Conservation (phyloP, 2,113 vertebrate genomes). For the Typhlomys cinereus region DNA sequence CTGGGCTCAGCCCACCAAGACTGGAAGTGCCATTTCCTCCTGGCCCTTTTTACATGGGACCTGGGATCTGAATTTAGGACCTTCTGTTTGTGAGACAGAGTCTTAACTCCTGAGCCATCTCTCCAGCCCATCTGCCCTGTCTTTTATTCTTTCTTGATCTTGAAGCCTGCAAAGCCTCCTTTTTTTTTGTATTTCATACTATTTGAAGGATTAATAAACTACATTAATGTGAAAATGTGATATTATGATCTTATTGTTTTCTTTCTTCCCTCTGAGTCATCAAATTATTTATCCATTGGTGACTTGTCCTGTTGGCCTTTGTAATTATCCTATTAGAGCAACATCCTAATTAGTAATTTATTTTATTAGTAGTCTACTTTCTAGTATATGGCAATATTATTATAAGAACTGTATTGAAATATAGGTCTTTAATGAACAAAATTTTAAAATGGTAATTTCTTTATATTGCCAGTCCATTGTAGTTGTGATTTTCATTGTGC, state of each 20-base stretch:
- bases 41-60: too few species aligned
- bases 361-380: neutral
- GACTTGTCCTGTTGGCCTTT: constrained; percentile 9
- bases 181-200: neutral
- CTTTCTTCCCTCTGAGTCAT: neutral
- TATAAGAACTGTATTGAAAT: neutral
- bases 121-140: too few species aligned
- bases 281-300: neutral
- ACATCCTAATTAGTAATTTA: neutral
- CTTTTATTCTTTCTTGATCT: neutral
- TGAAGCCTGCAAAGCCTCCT: neutral
- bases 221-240: constrained; percentile 9
- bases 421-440: neutral
- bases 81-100: too few species aligned
- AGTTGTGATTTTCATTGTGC: neutral
- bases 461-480: neutral
- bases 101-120: too few species aligned
- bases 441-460: neutral
- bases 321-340: neutral
- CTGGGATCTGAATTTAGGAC: too few species aligned
- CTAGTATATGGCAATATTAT: neutral
- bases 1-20: too few species aligned
- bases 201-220: neutral
- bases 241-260: neutral
- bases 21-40: too few species aligned